Conservation (phyloP, 2,888 invertebrate species). For the Balanococcus diminutus region DNA sequence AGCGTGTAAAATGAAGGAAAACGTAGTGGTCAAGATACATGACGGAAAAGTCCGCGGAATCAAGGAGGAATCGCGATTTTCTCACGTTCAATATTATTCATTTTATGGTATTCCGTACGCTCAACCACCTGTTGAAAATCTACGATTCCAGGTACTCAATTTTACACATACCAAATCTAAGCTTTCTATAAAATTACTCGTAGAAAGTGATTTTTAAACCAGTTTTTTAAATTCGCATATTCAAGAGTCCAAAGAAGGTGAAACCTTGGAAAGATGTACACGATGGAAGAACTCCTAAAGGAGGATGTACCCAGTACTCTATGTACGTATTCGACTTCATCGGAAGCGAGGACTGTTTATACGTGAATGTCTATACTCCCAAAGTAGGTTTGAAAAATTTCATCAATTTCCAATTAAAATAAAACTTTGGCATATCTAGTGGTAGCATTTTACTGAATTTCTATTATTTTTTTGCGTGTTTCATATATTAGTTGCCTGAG, state of each 20-base stretch:
- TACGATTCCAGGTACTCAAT: conserved; percentile 16
- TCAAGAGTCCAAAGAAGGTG: neutral
- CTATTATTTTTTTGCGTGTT: neutral
- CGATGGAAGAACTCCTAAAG: neutral
- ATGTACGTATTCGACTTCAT: neutral
- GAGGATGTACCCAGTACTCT: neutral
- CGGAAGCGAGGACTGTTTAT: neutral
- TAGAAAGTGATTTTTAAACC: no score
- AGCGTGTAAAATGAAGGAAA: neutral
- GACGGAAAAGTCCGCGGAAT: conserved; percentile 2
- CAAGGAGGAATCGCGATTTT: neutral
- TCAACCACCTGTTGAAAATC: neutral
- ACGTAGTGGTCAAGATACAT: neutral
- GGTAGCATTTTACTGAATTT: no score
- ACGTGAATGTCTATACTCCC: neutral
- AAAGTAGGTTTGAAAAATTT: neutral
- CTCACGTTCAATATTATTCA: neutral
- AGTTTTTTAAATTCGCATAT: no score
- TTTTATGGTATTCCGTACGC: conserved; percentile 38
- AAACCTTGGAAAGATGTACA: neutral
- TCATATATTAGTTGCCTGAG: neutral
- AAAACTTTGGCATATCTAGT: no score
- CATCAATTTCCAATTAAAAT: no score
- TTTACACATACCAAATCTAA: no score
- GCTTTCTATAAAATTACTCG: no score